Conservation (phyloP, 2,113 vertebrate species). For the Antidorcas marsupialis region DNA sequence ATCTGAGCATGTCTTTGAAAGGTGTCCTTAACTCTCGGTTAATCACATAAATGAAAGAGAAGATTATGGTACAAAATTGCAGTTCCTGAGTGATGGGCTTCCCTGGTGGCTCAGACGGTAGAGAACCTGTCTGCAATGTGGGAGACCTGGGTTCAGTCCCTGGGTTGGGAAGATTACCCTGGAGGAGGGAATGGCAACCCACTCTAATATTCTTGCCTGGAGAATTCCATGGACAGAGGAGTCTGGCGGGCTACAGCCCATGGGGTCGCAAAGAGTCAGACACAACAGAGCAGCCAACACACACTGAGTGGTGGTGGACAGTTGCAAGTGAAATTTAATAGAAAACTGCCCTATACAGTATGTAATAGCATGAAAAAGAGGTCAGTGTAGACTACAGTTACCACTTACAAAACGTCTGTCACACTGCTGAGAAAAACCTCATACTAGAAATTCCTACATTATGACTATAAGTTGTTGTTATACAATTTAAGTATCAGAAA, state of each 20-base stretch:
- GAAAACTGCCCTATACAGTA: not conserved
- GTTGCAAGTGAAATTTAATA: not conserved
- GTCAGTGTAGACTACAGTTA: not conserved
- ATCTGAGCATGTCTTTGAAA: not conserved
- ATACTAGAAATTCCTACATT: not conserved
- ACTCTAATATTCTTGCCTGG: not conserved
- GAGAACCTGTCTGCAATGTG: not conserved
- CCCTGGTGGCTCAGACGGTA: not conserved
- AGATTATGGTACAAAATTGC: not conserved
- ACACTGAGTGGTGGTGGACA: not conserved
- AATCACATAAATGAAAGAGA: not conserved
- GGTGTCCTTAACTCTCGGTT: not conserved
- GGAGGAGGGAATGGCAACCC: not conserved
- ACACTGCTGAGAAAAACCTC: not conserved
- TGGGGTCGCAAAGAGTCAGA: not conserved
- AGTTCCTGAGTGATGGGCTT: not conserved
- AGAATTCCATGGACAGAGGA: not conserved
- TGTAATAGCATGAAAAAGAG: not conserved
- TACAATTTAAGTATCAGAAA: not conserved
- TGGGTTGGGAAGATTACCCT: not conserved
- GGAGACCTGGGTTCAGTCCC: not conserved
- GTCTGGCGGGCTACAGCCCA: not conserved
- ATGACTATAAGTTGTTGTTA: not conserved
- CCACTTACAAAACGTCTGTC: not conserved
- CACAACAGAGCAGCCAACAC: not conserved